Evolutionary conservation across 2,888 invertebrate species (phyloP), one percentile per base, ranked within the genome.

Genomic region (Dusona sp.): DNA sequence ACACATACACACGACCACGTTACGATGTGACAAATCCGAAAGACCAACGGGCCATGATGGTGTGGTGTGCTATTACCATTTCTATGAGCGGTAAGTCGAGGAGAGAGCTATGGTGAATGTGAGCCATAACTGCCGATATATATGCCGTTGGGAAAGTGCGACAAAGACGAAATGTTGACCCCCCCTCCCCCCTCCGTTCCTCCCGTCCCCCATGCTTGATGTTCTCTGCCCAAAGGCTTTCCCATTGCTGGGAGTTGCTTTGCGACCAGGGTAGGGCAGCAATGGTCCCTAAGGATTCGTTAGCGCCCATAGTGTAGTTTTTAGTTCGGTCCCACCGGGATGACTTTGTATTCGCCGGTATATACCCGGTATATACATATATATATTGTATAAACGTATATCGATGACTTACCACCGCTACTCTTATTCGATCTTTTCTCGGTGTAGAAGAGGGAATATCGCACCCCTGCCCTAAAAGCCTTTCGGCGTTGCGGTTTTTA

Each of bases 201-300:
- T 85, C 84, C 68, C 74, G 81, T 78, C 74, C 82, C 81, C 83
- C 67, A 72, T 67, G 36, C 79, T 74, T n/a, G n/a, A 48, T 22
- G 22, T 33, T 19, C 70, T 45, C 38, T 38, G 33, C 42, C 67
- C 22, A 22, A 42, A 38, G 25, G 29, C n/a, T 42, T 42, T 42
- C 11, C 42, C 42, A 42, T 70, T 78, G 67, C 65, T 51, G 22
- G 25, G 74, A 64, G 73, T 45, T n/a, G 78, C 70, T 79, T 81
- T 67, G 51, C 68, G 42, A 73, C 42, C 72, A 48, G 54, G 73
- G 65, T 64, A 51, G 61, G 42, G 61, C 51, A 22, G 73, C 73
- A 78, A 38, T 81, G 85, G 79, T 90, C 92, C 92, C 92, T 83
- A 79, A 89, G 91, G 92, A 91, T 92, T 92, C 92, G 92, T 92